A percentile compares a stretch with the other conserved stretches of the same genome.
Conservation (phyloP, 2,113 vertebrate genomes). For the Lucifuga dentata region DNA sequence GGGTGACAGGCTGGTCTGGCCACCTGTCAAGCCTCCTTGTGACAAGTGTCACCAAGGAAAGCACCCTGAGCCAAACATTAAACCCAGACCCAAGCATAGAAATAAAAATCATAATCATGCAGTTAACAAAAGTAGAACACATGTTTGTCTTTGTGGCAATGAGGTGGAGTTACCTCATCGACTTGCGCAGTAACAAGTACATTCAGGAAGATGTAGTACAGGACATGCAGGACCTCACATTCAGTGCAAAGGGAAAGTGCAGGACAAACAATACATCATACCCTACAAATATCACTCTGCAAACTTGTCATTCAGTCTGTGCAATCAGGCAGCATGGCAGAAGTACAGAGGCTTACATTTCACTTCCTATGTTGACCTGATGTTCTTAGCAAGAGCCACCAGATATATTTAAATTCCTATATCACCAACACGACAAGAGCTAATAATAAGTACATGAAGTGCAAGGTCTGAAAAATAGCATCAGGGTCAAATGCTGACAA, state of each 20-base stretch:
- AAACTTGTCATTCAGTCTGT: slow-evolving; percentile 52
- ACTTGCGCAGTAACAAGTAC: neutral
- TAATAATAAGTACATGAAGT: slow-evolving; percentile 36
- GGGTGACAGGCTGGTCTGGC: slow-evolving; percentile 68
- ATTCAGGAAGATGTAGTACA: slow-evolving; percentile 3
- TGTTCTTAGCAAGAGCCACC: slow-evolving; percentile 33
- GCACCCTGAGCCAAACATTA: slow-evolving; percentile 23
- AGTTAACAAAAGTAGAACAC: slow-evolving; percentile 2
- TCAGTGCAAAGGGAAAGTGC: slow-evolving; percentile 19
- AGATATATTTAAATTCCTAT: slow-evolving; percentile 36
- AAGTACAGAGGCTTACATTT: slow-evolving; percentile 39
- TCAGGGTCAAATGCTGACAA: slow-evolving; percentile 20
- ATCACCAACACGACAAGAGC: slow-evolving; percentile 46
- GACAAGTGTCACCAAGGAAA: slow-evolving; percentile 43
- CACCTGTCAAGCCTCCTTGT: slow-evolving; percentile 63
- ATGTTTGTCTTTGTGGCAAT: neutral
- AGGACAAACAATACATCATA: slow-evolving; percentile 42
- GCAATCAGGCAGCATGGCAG: slow-evolving; percentile 30
- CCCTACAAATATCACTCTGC: slow-evolving; percentile 40
- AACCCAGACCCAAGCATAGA: slow-evolving; percentile 18
- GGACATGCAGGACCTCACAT: neutral
- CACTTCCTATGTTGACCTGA: slow-evolving; percentile 57
- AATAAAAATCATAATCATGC: slow-evolving; percentile 14
- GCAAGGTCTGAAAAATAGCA: slow-evolving; percentile 30
- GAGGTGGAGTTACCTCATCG: neutral